These are phyloP conservation scores for Lochmaea capreae DNA, from an alignment of 2,888 invertebrate species.

Conservation along the genomic window DNA sequence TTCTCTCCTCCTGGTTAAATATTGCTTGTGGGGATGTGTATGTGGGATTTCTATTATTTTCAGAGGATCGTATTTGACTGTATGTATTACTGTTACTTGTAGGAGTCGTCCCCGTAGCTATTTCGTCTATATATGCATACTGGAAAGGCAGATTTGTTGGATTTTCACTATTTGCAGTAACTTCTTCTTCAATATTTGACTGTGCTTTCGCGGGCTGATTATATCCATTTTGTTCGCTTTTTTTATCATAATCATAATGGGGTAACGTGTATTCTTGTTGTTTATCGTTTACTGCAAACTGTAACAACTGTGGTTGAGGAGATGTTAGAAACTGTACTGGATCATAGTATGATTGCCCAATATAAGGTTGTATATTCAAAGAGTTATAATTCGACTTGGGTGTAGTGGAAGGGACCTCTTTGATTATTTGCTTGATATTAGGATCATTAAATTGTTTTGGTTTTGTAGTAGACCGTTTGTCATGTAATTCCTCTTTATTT, in stretches of 20 bases:
- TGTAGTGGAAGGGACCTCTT: conserved; percentile 2
- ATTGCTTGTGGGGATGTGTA: conserved; percentile 16
- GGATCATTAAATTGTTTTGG: conserved; percentile 35
- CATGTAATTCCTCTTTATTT: conserved; percentile 47
- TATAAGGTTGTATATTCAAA: conserved; percentile 32
- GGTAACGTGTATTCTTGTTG: conserved; percentile 24
- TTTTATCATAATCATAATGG: neutral
- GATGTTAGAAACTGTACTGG: conserved; percentile 17
- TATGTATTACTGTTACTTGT: conserved; percentile 10
- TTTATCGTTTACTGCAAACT: conserved; percentile 30
- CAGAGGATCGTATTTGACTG: conserved; percentile 5
- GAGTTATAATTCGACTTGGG: conserved; percentile 22
- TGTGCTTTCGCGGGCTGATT: neutral
- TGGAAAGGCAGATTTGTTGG: conserved; percentile 11
- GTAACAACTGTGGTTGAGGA: conserved; percentile 36
- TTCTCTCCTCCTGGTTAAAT: conserved; percentile 1
- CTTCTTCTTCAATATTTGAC: conserved; percentile 1
- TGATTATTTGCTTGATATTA: conserved; percentile 7
- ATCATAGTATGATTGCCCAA: conserved; percentile 33
- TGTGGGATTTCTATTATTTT: conserved; percentile 10
- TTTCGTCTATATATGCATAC: conserved; percentile 20
- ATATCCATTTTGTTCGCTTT: conserved; percentile 1
- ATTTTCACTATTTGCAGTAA: neutral
- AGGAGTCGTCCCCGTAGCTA: conserved; percentile 22
- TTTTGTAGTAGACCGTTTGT: conserved; percentile 41